Conservation (phyloP, 2,888 invertebrate genomes). For the Diaprepes abbreviatus region DNA sequence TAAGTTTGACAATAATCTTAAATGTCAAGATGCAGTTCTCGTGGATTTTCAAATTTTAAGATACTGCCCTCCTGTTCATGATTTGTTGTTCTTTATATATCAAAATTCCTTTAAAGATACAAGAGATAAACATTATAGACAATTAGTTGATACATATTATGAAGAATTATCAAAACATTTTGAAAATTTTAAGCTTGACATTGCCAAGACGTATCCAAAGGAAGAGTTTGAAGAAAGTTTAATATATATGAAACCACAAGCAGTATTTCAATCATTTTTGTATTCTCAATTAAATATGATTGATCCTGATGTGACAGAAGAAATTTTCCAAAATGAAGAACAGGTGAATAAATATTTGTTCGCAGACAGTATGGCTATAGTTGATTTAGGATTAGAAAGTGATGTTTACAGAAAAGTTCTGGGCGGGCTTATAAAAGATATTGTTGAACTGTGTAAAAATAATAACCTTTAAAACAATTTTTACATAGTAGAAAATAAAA, state of each 20-base stretch:
- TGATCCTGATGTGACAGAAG: conserved; percentile 50
- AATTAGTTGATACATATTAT: conserved; percentile 55
- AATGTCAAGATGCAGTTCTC: conserved; percentile 56
- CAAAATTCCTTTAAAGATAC: conserved; percentile 51
- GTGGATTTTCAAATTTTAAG: conserved; percentile 62
- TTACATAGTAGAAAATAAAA: too few species aligned
- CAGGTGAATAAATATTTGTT: conserved; percentile 19
- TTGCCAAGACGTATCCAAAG: conserved; percentile 51
- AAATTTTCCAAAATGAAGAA: conserved; percentile 49
- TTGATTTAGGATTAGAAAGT: conserved; percentile 24
- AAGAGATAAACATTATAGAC: conserved; percentile 49
- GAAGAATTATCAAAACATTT: conserved; percentile 50
- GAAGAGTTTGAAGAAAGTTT: conserved; percentile 52
- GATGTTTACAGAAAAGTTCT: conserved; percentile 24
- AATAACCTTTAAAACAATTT: neutral
- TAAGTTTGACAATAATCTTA: conserved; percentile 42
- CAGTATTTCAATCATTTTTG: conserved; percentile 45
- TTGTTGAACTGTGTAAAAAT: conserved; percentile 27
- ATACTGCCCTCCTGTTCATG: conserved; percentile 76
- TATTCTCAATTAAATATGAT: conserved; percentile 46
- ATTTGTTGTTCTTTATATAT: conserved; percentile 68
- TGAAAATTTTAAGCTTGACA: conserved; percentile 48
- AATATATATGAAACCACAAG: conserved; percentile 52
- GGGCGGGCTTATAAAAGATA: conserved; percentile 20
- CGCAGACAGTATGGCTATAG: neutral